These are phyloP conservation scores for Neodontobutis hainanensis DNA, from an alignment of 2,113 vertebrate species.

Conservation along the genomic window DNA sequence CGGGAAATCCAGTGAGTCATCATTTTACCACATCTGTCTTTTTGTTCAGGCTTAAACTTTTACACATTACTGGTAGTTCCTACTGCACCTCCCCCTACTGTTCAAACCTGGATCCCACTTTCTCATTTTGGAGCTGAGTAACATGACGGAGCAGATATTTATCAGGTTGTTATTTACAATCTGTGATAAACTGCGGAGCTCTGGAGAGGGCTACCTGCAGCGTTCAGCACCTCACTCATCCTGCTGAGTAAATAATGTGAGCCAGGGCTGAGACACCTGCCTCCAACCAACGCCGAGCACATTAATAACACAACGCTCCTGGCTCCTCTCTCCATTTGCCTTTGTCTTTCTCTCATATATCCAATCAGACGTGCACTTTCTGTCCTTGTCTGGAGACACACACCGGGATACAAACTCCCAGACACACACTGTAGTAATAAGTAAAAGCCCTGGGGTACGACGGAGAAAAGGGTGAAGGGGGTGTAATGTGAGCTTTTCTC, in stretches of 20 bases:
- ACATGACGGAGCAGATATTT: conserved; percentile 51
- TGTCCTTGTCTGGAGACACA: conserved; percentile 19
- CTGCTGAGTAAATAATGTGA: conserved; percentile 55
- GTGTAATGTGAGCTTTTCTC: conserved; percentile 48
- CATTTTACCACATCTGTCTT: conserved; percentile 9
- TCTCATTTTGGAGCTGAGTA: conserved; percentile 35
- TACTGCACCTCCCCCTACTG: conserved; percentile 16
- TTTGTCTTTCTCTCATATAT: conserved; percentile 37
- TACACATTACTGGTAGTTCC: conserved; percentile 18
- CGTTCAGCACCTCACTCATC: conserved; percentile 33
- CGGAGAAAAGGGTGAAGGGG: conserved; percentile 26
- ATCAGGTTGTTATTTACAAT: conserved; percentile 64
- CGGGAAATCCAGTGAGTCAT: conserved; percentile 12
- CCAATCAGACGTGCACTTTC: conserved; percentile 44
- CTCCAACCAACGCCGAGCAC: conserved; percentile 33
- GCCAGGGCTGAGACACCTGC: conserved; percentile 46
- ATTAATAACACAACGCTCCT: conserved; percentile 49
- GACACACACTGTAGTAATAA: conserved; percentile 31
- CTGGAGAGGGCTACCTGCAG: conserved; percentile 50
- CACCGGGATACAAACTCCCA: background rate
- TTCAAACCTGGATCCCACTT: conserved; percentile 31
- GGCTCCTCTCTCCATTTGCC: conserved; percentile 21
- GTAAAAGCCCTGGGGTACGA: conserved; percentile 47
- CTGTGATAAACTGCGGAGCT: conserved; percentile 46
- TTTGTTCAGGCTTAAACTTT: background rate